Evolutionary conservation across 2,888 invertebrate genomes (phyloP).

Genomic region (Subacronicta megacephala): DNA sequence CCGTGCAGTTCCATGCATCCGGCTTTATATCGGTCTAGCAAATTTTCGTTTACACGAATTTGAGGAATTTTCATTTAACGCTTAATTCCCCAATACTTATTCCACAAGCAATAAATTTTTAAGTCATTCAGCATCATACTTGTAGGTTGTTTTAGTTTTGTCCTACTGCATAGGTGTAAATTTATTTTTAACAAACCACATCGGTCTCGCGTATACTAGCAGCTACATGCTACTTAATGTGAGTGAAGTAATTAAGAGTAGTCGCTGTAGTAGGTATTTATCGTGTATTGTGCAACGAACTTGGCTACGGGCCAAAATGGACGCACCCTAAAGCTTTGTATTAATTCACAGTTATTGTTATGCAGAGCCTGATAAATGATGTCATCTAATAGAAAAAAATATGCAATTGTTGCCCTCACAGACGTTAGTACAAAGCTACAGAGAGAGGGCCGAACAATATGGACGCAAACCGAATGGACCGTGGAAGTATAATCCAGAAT

Average conservation of each 20-base stretch:
- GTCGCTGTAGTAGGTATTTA: slow-evolving; percentile 82
- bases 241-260: slow-evolving; percentile 85
- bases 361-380: slow-evolving; percentile 69
- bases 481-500: slow-evolving; percentile 80
- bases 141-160: slow-evolving; percentile 19
- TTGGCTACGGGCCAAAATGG: slow-evolving; percentile 80
- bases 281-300: slow-evolving; percentile 81
- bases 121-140: slow-evolving; percentile 12
- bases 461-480: slow-evolving; percentile 73
- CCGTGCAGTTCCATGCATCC: slow-evolving; percentile 59
- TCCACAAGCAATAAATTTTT: slow-evolving; percentile 20
- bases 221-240: slow-evolving; percentile 70
- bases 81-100: slow-evolving; percentile 25
- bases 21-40: slow-evolving; percentile 48
- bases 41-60: slow-evolving; percentile 37
- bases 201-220: slow-evolving; percentile 25
- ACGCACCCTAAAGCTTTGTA: slow-evolving; percentile 77
- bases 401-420: slow-evolving; percentile 39
- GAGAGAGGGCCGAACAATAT: slow-evolving; percentile 68
- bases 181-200: slow-evolving; percentile 36
- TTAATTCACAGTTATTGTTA: slow-evolving; percentile 78
- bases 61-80: slow-evolving; percentile 35
- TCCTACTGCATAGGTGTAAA: slow-evolving; percentile 20
- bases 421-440: slow-evolving; percentile 57
- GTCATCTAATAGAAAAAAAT: slow-evolving; percentile 51